Evolutionary conservation across 2,113 vertebrate species (phyloP).

Genomic region (Cranoglanis bouderius): DNA sequence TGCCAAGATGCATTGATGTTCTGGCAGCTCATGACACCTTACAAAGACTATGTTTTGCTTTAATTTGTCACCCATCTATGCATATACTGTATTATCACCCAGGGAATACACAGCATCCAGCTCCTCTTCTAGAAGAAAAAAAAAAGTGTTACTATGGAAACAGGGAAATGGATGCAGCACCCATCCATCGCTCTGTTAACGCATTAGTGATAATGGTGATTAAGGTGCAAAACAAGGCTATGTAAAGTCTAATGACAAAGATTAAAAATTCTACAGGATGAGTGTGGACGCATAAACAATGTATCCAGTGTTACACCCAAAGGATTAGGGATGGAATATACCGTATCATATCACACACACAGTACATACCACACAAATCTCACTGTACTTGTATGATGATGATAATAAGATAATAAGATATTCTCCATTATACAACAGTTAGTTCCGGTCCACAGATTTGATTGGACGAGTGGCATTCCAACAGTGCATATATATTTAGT

Average conservation of each 20-base stretch:
- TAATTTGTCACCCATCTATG: background rate
- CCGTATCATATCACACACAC: background rate
- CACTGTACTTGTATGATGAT: background rate
- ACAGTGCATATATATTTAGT: background rate
- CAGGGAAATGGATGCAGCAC: slow-evolving; percentile 43
- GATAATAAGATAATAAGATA: background rate
- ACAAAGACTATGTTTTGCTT: background rate
- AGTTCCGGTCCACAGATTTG: background rate
- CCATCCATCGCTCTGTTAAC: background rate
- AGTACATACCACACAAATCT: background rate
- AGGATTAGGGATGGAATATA: background rate
- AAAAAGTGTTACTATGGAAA: slow-evolving; percentile 54
- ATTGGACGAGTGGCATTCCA: background rate
- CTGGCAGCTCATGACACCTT: background rate
- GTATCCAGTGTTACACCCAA: background rate
- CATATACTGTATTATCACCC: slow-evolving; percentile 30
- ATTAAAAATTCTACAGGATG: background rate
- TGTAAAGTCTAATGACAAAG: background rate
- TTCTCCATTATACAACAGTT: background rate
- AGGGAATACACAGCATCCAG: slow-evolving; percentile 40
- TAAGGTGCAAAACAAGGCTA: background rate
- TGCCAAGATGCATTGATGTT: background rate
- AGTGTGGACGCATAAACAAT: background rate
- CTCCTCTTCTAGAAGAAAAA: background rate
- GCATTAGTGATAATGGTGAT: background rate